phyloP scores from a whole-genome alignment of 2,113 vertebrate genomes.

The Cavia aperea region DNA sequence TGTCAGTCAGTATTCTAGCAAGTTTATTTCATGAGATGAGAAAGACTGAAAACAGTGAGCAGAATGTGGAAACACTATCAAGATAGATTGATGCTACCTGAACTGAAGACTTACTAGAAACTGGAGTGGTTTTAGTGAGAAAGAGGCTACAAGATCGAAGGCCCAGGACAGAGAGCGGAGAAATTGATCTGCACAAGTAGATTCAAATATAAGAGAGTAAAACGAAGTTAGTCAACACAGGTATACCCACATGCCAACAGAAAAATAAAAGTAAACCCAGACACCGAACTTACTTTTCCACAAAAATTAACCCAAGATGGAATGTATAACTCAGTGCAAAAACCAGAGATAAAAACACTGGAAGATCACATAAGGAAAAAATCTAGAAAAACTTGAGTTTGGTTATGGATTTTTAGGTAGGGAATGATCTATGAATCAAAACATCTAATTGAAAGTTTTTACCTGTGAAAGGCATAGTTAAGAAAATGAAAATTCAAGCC shows the following conservation, averaged over 20 bases:
- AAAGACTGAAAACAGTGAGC: background rate
- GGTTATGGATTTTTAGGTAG: background rate
- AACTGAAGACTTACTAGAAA: background rate
- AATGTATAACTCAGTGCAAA: background rate
- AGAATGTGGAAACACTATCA: background rate
- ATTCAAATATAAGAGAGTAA: background rate
- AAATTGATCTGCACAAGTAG: background rate
- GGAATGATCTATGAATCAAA: background rate
- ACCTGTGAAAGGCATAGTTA: background rate
- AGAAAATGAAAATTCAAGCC: background rate
- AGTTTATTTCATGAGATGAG: background rate
- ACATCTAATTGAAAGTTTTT: background rate
- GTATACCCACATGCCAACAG: fast-evolving
- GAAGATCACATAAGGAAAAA: background rate
- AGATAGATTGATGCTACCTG: background rate
- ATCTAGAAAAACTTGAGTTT: background rate
- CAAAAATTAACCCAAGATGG: background rate
- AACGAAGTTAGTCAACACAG: background rate
- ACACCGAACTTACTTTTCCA: background rate
- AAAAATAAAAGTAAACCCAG: background rate
- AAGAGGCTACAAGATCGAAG: background rate
- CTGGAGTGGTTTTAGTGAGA: background rate
- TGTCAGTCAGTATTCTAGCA: background rate
- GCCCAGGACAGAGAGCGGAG: background rate
- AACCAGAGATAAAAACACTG: background rate